These are phyloP conservation scores for Ptilodon capucinus DNA, from an alignment of 2,888 invertebrate genomes.

Conservation along the genomic window DNA sequence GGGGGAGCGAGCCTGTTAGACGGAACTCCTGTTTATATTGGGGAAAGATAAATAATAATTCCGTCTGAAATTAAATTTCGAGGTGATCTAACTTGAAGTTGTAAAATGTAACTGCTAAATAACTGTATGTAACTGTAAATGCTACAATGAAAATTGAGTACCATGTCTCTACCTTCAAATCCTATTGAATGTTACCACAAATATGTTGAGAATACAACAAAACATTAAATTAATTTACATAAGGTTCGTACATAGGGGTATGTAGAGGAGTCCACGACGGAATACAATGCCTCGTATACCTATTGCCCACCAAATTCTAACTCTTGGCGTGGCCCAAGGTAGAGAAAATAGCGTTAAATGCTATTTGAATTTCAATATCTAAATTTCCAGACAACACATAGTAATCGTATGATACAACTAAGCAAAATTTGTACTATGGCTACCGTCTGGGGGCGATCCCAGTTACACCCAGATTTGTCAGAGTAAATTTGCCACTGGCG, in stretches of 20 bases:
- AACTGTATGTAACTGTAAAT: too few relatives aligned
- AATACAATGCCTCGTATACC: conserved; percentile 67
- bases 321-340: conserved; percentile 43
- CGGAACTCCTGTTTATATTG: neutral
- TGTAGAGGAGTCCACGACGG: conserved; percentile 57
- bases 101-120: too few relatives aligned
- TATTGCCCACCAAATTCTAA: conserved; percentile 79
- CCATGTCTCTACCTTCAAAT: too few relatives aligned
- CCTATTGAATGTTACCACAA: conserved; percentile 14
- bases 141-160: too few relatives aligned
- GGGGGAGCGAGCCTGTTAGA: neutral
- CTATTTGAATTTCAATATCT: too few relatives aligned
- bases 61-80: conserved; percentile 10
- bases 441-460: too few relatives aligned
- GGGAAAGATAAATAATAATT: neutral
- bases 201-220: conserved; percentile 19
- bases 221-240: conserved; percentile 44
- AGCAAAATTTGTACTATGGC: too few relatives aligned
- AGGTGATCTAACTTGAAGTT: too few relatives aligned
- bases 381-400: too few relatives aligned
- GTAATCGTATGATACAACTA: too few relatives aligned
- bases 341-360: conserved; percentile 15
- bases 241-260: conserved; percentile 29
- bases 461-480: too few relatives aligned
- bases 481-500: too few relatives aligned